Evolutionary conservation across 2,888 invertebrate species (phyloP), one percentile per base, ranked within the genome.

Genomic region (Pharmacophagus antenor): DNA sequence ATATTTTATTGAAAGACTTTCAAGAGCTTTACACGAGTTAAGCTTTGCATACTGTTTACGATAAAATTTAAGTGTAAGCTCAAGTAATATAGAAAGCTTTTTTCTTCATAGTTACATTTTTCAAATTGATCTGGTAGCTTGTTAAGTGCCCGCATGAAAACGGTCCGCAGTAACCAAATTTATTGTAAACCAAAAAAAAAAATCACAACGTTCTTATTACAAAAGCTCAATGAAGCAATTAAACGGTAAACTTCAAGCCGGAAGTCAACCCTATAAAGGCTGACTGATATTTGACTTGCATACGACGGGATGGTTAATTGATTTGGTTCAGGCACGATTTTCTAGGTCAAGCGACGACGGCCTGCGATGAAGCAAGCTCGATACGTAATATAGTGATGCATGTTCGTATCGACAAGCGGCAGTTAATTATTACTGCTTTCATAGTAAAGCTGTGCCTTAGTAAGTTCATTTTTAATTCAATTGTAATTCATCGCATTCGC

Each of bases 301-400:
- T 64, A 63, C 61, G 50, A 44, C 46, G 46, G 31, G 56, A 48
- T 48, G 63, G 46, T 61, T 64, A 65, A 63, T 65, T 63, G 62
- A 63, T 63, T 63, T 56, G 57, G 65, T 60, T 50, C 54, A 42
- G 55, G 52, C 46, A 51, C 31, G 37, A 51, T 31, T 66, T 71
- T 65, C 62, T 64, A 58, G 70, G 68, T 52, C 63, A 60, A 63
- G 65, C 66, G 66, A 63, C 63, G 54, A 63, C 12, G 21, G 31
- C 15, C 47, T 22, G 8, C 17, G 46, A 54, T 46, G 27, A 27
- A 23, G 27, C 25, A n/a, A n/a, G 20, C 15, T 25, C 20, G 18
- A n/a, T n/a, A n/a, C 20, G 22, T 31, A 21, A 17, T 8, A 21
- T 56, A 44, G 17, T 23, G 44, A 7, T 23, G 48, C 6, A n/a